Evolutionary conservation across 2,797 vertebrate species (phyloP).

Genomic region (Acrossocheilus fasciatus): DNA sequence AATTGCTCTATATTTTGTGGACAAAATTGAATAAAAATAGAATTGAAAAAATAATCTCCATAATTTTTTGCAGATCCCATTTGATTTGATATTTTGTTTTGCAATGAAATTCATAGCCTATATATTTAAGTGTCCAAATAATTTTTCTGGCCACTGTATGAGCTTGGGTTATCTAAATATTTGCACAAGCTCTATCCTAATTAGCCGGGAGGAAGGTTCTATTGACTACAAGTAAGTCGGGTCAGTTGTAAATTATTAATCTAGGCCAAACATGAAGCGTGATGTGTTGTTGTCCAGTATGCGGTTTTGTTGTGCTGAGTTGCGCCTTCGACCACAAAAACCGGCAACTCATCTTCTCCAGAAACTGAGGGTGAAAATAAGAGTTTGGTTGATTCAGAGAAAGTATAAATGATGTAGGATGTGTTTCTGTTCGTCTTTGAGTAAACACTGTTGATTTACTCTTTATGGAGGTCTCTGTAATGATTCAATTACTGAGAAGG

Average conservation of each 20-base stretch:
- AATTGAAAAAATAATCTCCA: neutral
- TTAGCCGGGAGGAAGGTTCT: neutral
- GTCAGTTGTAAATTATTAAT: constrained; percentile 9
- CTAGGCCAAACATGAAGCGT: neutral
- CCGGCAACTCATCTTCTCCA: neutral
- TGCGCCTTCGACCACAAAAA: neutral
- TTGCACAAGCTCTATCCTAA: constrained; percentile 13
- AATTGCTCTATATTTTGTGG: neutral
- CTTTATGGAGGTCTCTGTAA: constrained; percentile 27
- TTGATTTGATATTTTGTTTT: neutral
- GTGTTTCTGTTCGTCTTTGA: constrained; percentile 22
- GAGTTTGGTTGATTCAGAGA: neutral
- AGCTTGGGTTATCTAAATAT: neutral
- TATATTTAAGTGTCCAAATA: constrained; percentile 5
- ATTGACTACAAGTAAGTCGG: neutral
- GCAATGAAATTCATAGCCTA: neutral
- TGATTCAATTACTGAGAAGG: constrained; percentile 30
- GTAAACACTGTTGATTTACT: constrained; percentile 6
- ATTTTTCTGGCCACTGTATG: neutral
- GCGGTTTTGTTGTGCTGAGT: neutral
- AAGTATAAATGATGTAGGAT: constrained; percentile 14
- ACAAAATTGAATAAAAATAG: neutral
- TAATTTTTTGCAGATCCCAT: neutral
- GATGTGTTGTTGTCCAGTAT: neutral
- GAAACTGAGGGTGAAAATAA: neutral